A percentile compares a stretch with the other conserved stretches of the same genome.
phyloP scores from a whole-genome alignment of 2,888 invertebrate species.

The Chironomus tentans region DNA sequence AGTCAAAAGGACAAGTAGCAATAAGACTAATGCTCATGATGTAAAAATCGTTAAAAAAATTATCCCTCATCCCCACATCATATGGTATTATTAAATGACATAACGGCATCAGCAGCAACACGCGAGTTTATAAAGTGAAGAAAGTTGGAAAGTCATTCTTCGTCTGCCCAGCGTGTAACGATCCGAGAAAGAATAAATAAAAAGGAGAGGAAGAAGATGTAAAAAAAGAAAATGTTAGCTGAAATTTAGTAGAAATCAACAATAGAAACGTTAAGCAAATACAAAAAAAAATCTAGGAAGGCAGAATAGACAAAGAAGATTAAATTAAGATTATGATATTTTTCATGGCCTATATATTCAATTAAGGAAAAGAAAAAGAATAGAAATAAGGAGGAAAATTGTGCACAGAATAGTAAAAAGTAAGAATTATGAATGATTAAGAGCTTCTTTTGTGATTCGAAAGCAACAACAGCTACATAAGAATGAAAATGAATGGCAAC shows the following conservation, averaged over 20 bases:
- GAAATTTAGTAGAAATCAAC: constrained; percentile 7
- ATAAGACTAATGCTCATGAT: not conserved
- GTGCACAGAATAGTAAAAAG: not conserved
- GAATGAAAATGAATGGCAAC: not conserved
- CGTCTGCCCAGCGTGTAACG: not conserved
- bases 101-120: not conserved
- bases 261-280: not conserved
- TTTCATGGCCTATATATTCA: constrained; percentile 23
- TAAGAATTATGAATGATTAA: constrained; percentile 22
- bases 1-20: not conserved
- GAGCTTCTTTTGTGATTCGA: not conserved
- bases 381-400: not conserved
- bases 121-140: not conserved
- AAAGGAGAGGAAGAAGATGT: not conserved
- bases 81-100: not conserved
- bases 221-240: not conserved
- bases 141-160: not conserved
- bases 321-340: not conserved
- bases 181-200: not conserved
- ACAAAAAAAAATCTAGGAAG: not conserved
- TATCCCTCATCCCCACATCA: not conserved
- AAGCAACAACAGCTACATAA: not conserved
- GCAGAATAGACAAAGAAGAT: constrained; percentile 1
- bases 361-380: constrained; percentile 2
- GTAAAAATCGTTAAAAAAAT: not conserved